Evolutionary conservation across 2,797 vertebrate species (phyloP).

Genomic region (Macroramphosus scolopax): DNA sequence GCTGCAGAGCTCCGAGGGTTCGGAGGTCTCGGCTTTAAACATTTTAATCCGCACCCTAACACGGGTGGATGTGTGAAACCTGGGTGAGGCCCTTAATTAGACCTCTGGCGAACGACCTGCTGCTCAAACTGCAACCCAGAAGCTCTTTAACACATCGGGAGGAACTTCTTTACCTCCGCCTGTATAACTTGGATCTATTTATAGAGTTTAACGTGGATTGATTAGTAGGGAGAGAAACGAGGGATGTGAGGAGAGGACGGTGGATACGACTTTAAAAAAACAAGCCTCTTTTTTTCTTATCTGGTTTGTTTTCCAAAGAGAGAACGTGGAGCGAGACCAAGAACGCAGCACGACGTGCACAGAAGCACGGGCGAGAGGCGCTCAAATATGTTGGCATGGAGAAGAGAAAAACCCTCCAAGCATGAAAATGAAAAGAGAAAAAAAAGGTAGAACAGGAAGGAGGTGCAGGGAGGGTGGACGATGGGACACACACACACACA

Average conservation of each 20-base stretch:
- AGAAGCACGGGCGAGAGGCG: slow-evolving; percentile 28
- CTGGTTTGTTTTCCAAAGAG: slow-evolving; percentile 21
- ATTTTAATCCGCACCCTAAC: slow-evolving; percentile 39
- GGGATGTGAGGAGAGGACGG: no score
- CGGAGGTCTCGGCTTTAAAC: no score
- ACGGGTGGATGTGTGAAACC: slow-evolving; percentile 52
- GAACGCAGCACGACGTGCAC: slow-evolving; percentile 35
- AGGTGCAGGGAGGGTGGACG: slow-evolving; percentile 6
- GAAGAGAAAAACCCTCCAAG: slow-evolving; percentile 49
- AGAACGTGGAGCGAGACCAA: slow-evolving; percentile 34
- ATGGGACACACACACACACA: slow-evolving; percentile 38
- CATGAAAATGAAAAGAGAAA: slow-evolving; percentile 50
- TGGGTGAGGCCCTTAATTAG: slow-evolving; percentile 52
- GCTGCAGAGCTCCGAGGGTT: no score
- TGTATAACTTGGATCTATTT: slow-evolving; percentile 19
- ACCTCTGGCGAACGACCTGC: slow-evolving; percentile 36
- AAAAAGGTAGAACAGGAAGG: slow-evolving; percentile 51
- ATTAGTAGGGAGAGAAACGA: not conserved
- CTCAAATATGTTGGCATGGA: slow-evolving; percentile 59
- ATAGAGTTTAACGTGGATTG: not conserved
- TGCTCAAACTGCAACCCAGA: slow-evolving; percentile 34
- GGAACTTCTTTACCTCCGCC: not conserved
- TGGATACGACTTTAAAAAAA: no score
- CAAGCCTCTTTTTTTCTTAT: slow-evolving; percentile 25
- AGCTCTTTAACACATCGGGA: slow-evolving; percentile 30